Percentiles rank a stretch among this genome's conserved stretches.
These are phyloP conservation scores for Brienomyrus longianalis DNA, from an alignment of 2,113 vertebrate genomes.

Conservation along the genomic window DNA sequence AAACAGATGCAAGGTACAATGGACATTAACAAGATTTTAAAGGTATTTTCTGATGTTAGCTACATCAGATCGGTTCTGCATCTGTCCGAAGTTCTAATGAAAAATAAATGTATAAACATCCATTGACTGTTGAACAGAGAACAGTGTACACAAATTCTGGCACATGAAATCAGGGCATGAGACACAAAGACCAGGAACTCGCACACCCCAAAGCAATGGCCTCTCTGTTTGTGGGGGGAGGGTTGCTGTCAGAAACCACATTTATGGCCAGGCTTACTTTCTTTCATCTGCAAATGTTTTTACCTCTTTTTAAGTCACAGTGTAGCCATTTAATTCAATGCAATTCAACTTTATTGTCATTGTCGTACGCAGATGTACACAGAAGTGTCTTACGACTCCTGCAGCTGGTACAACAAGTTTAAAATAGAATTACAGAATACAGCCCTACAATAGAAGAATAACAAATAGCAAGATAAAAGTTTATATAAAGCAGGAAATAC, in stretches of 20 bases:
- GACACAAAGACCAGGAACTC: neutral
- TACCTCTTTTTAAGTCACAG: neutral
- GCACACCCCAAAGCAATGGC: neutral
- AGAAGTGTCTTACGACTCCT: neutral
- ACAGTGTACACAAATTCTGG: neutral
- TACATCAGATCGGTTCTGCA: neutral
- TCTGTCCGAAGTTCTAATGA: neutral
- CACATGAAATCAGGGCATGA: neutral
- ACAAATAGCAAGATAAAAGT: neutral
- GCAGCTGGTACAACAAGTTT: neutral
- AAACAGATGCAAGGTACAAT: neutral
- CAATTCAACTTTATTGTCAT: neutral
- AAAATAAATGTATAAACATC: neutral
- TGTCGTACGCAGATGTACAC: neutral
- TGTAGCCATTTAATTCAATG: neutral
- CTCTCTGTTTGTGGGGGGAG: neutral
- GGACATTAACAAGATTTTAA: neutral
- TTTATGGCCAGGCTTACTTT: neutral
- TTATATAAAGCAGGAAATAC: too few relatives aligned
- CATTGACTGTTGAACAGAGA: neutral
- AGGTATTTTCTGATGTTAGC: neutral
- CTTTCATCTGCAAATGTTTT: neutral
- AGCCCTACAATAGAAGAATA: neutral
- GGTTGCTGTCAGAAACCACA: neutral
- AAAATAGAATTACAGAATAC: neutral